These are phyloP conservation scores for Iselma pallidipennis DNA, from an alignment of 2,888 invertebrate genomes.

Conservation along the genomic window DNA sequence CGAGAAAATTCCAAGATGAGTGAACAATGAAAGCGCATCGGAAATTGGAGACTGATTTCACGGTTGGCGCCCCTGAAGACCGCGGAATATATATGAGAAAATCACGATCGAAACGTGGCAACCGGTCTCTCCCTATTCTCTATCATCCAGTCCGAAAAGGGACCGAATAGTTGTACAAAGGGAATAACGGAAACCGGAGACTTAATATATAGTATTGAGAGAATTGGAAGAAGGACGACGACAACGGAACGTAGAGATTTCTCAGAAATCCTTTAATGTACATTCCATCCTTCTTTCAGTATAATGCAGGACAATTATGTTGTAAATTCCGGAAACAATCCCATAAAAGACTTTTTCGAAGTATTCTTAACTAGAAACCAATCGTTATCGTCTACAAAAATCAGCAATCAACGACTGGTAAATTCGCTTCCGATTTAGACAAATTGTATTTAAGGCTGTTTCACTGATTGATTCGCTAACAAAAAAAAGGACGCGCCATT, in stretches of 20 bases:
- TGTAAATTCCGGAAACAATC: too few relatives aligned
- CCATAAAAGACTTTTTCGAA: too few relatives aligned
- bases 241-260: neutral
- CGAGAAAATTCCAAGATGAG: slow-evolving; percentile 19
- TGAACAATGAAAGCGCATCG: slow-evolving; percentile 31
- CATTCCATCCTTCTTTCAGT: too few relatives aligned
- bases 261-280: neutral
- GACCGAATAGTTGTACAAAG: neutral
- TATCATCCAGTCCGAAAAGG: neutral
- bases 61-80: slow-evolving; percentile 36
- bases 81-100: slow-evolving; percentile 42
- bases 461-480: too few relatives aligned
- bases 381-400: too few relatives aligned
- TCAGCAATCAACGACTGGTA: too few relatives aligned
- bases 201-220: neutral
- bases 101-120: slow-evolving; percentile 23
- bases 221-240: neutral
- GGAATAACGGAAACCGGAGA: neutral
- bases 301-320: too few relatives aligned
- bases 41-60: slow-evolving; percentile 43
- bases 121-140: neutral
- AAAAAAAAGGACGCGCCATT: too few relatives aligned
- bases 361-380: too few relatives aligned
- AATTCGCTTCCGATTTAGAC: too few relatives aligned
- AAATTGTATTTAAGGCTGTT: too few relatives aligned